Base-by-base conservation (phyloP, 1,140 invertebrate genomes). In the Adelges cooleyi region DNA sequence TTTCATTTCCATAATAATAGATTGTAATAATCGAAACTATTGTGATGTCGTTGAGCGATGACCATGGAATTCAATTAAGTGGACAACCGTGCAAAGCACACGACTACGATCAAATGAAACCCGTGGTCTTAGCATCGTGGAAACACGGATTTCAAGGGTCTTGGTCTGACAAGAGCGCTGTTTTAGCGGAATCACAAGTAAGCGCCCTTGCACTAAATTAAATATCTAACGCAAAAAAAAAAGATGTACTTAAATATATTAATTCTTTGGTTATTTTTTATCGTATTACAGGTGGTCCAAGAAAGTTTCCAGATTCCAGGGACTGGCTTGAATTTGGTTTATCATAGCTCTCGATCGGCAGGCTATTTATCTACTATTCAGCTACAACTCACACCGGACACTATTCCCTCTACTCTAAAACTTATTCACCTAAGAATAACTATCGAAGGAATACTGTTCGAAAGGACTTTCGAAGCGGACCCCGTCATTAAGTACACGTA, bases 351-450 rank as follows among this genome's bases (percentile, higher is more conserved):
- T 0, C 79, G 89, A 67, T 87, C 87, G 2, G 83, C 90, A 15
- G 94, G 94, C 9, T 98, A 96, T 73, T 80, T 94, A 10, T 96
- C 92, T 3, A 95, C 92, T 0, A 95, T 97, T 66, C 89, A 96
- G 71, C 80, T 97, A 1, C 92, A 95, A 74, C 76, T 97, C 51
- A 97, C 93, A 0, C 91, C 92, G 0, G 86, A 90, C 68, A 79
- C 77, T 2, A 88, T 93, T 50, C 91, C 93, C 0, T 73, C 83
- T 2, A 82, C 89, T 0, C 76, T 97, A 11, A 86, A 86, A 67
- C 75, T 92, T 0, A 92, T 97, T 59, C 90, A 95, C 73, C 76
- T 97, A 27, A 78, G 87, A 67, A 95, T 95, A 38, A 92, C 89
- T 1, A 93, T 98, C 59, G 92, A 97, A 75, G 95, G 95, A 15